Conservation (phyloP, 2,888 invertebrate genomes). For the Dilophus febrilis region DNA sequence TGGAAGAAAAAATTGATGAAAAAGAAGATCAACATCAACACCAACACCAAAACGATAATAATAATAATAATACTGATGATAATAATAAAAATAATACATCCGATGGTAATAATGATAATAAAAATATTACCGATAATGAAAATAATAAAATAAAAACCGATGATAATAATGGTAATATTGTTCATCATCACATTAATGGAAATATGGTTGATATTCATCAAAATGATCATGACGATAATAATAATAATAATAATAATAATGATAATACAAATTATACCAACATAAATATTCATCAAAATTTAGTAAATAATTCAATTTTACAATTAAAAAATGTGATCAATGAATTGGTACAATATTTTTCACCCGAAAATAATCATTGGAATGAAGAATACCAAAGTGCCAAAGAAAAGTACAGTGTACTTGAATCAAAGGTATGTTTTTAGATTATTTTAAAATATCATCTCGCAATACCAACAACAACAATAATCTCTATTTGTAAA, state of each 20-base stretch:
- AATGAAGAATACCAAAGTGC: background rate
- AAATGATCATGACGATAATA: background rate
- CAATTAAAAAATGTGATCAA: too few species aligned
- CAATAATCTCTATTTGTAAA: too few species aligned
- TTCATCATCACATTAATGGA: slow-evolving; percentile 10
- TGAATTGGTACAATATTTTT: too few species aligned
- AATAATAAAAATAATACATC: background rate
- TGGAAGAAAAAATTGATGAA: slow-evolving; percentile 3
- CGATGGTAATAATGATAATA: slow-evolving; percentile 1
- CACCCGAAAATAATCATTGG: too few species aligned
- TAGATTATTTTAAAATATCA: background rate
- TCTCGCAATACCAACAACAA: too few species aligned
- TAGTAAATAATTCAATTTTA: too few species aligned
- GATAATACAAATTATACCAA: background rate
- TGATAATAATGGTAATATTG: background rate
- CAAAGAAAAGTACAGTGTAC: slow-evolving; percentile 6
- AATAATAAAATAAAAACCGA: background rate
- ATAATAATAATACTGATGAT: too few species aligned
- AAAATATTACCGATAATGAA: background rate
- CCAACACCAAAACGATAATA: too few species aligned
- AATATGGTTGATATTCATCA: slow-evolving; percentile 9
- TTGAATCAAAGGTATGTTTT: slow-evolving; percentile 9
- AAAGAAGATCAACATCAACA: background rate
- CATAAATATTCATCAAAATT: too few species aligned
- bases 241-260: background rate